These are phyloP conservation scores for Varanus komodoensis DNA, from an alignment of 2,113 vertebrate genomes.

Conservation along the genomic window DNA sequence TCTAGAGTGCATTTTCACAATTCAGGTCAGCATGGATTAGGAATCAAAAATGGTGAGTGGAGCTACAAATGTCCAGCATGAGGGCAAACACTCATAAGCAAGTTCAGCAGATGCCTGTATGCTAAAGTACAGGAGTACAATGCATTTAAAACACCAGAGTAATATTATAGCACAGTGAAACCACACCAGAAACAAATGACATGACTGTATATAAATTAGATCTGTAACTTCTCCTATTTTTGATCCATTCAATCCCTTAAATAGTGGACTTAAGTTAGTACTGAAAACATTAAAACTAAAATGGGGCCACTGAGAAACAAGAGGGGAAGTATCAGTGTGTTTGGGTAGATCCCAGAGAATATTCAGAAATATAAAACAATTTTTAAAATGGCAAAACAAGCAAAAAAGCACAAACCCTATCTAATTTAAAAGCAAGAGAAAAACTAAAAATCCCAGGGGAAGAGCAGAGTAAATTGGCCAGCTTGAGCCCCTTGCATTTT, in stretches of 20 bases:
- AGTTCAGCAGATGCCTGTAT: background rate
- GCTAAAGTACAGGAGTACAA: background rate
- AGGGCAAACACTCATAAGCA: background rate
- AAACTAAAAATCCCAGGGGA: background rate
- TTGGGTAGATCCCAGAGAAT: background rate
- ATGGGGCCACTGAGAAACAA: background rate
- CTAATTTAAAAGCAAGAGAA: no score
- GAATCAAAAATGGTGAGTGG: background rate
- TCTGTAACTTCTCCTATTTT: background rate
- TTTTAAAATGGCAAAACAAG: background rate
- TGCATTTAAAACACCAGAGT: background rate
- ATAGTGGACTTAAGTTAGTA: background rate
- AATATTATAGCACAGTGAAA: no score
- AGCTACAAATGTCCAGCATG: background rate
- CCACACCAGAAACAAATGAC: background rate
- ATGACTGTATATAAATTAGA: background rate
- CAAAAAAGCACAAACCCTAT: no score
- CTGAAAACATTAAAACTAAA: background rate
- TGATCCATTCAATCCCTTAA: background rate
- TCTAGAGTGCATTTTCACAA: background rate
- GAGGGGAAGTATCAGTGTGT: background rate
- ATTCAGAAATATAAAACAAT: background rate
- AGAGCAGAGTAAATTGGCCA: background rate
- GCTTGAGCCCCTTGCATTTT: background rate
- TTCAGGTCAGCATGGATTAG: background rate